Percentiles rank a stretch among this genome's conserved stretches.
Evolutionary conservation across 2,797 vertebrate species (phyloP).

Genomic region (Hapalemur alaotrensis): DNA sequence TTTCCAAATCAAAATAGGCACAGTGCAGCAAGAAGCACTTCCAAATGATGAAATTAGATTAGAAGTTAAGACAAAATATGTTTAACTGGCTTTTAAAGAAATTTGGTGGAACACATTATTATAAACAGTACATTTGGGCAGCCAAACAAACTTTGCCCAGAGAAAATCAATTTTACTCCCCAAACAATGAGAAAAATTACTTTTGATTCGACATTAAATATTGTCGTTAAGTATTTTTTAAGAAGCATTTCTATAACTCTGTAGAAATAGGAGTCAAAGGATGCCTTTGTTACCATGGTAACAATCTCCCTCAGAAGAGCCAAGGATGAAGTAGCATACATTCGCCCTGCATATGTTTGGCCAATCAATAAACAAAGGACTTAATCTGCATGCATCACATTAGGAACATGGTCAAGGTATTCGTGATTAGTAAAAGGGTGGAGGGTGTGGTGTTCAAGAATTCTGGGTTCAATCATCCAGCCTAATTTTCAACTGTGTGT

Average conservation of each 20-base stretch:
- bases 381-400: constrained; percentile 66
- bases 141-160: constrained; percentile 77
- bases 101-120: constrained; percentile 76
- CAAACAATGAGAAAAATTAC: constrained; percentile 74
- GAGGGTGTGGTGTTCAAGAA: constrained; percentile 12
- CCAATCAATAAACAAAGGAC: constrained; percentile 70
- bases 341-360: constrained; percentile 60
- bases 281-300: constrained; percentile 65
- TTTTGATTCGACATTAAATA: constrained; percentile 68
- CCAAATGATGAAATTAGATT: constrained; percentile 76
- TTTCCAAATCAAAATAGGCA: constrained; percentile 74
- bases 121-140: constrained; percentile 75
- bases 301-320: constrained; percentile 65
- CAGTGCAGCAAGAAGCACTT: constrained; percentile 64
- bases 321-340: constrained; percentile 62
- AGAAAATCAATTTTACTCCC: constrained; percentile 66
- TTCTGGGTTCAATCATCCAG: constrained; percentile 37
- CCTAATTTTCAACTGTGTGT: constrained; percentile 41
- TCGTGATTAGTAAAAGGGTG: constrained; percentile 39
- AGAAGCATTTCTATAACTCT: constrained; percentile 70
- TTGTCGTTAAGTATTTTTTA: constrained; percentile 54
- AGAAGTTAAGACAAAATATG: constrained; percentile 77
- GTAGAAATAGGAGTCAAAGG: constrained; percentile 69
- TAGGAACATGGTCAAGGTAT: constrained; percentile 62
- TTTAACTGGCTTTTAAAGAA: constrained; percentile 80